These are phyloP conservation scores for Polydrusus cervinus DNA, from an alignment of 2,888 invertebrate genomes.

Conservation along the genomic window DNA sequence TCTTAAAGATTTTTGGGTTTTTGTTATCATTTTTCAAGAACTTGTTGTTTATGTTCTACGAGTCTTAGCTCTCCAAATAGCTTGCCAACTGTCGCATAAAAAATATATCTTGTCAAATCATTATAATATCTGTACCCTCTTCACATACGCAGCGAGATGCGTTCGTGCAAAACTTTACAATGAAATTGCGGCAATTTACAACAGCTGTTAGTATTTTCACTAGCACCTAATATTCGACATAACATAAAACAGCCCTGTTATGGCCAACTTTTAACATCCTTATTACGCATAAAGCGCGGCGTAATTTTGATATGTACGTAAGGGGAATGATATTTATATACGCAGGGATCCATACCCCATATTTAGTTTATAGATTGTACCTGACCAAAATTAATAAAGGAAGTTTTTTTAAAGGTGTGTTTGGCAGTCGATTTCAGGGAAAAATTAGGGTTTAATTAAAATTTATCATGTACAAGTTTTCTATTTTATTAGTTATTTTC, in stretches of 20 bases:
- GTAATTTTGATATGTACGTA: slow-evolving; percentile 38
- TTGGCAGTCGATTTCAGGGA: background rate
- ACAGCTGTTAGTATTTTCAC: slow-evolving; percentile 48
- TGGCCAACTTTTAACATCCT: slow-evolving; percentile 61
- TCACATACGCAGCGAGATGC: slow-evolving; percentile 35
- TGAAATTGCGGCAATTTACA: slow-evolving; percentile 48
- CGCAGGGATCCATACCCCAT: slow-evolving; percentile 33
- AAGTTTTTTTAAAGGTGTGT: background rate
- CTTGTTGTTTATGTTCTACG: too few relatives aligned
- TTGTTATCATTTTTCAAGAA: too few relatives aligned
- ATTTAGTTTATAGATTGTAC: slow-evolving; percentile 46
- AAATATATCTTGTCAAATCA: slow-evolving; percentile 40
- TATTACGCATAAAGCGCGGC: slow-evolving; percentile 62
- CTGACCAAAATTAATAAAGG: slow-evolving; percentile 44
- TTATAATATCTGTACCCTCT: slow-evolving; percentile 37
- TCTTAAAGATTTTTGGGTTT: too few relatives aligned
- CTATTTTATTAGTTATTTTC: too few relatives aligned
- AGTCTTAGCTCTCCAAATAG: too few relatives aligned
- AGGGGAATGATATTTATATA: slow-evolving; percentile 40
- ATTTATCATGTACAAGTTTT: too few relatives aligned
- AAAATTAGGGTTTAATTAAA: background rate
- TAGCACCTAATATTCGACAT: slow-evolving; percentile 53
- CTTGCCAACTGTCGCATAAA: slow-evolving; percentile 36
- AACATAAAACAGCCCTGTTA: slow-evolving; percentile 51
- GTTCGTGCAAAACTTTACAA: slow-evolving; percentile 50